Evolutionary conservation across 2,797 vertebrate species (phyloP).

Genomic region (Acrocephalus scirpaceus): DNA sequence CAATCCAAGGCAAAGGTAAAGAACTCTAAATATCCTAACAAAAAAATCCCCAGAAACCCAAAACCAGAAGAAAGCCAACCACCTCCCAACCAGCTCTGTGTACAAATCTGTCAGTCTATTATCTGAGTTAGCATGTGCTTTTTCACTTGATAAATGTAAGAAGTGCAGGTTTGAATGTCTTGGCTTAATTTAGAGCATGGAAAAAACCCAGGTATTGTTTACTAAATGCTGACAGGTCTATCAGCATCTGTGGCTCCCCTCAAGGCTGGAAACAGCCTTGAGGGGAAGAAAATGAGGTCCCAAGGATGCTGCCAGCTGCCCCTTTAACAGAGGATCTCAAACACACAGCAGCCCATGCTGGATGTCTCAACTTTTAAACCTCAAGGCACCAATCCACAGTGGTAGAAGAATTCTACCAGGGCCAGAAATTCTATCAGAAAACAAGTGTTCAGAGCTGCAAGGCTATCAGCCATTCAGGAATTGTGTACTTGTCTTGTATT

Average conservation of each 20-base stretch:
- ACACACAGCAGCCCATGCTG: background rate
- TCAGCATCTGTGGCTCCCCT: background rate
- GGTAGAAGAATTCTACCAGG: background rate
- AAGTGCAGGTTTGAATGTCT: background rate
- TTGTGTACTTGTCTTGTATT: background rate
- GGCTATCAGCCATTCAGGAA: background rate
- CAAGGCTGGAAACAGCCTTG: too few relatives aligned
- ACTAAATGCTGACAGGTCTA: background rate
- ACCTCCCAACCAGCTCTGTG: background rate
- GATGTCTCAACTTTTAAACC: background rate
- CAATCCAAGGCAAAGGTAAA: background rate
- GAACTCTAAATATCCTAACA: background rate
- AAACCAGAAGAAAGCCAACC: background rate
- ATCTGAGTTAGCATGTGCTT: background rate
- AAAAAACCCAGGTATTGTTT: background rate
- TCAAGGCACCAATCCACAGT: background rate
- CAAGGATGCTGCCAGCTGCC: background rate
- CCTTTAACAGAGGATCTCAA: background rate
- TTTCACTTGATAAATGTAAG: background rate
- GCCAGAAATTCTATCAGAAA: background rate
- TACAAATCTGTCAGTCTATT: background rate
- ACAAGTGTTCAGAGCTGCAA: background rate
- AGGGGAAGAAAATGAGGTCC: fast-evolving
- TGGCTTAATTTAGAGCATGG: background rate
- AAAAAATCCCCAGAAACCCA: background rate